Evolutionary conservation across 2,888 invertebrate genomes (phyloP), one percentile per base, ranked within the genome.

Genomic region (Drosophila leonis): DNA sequence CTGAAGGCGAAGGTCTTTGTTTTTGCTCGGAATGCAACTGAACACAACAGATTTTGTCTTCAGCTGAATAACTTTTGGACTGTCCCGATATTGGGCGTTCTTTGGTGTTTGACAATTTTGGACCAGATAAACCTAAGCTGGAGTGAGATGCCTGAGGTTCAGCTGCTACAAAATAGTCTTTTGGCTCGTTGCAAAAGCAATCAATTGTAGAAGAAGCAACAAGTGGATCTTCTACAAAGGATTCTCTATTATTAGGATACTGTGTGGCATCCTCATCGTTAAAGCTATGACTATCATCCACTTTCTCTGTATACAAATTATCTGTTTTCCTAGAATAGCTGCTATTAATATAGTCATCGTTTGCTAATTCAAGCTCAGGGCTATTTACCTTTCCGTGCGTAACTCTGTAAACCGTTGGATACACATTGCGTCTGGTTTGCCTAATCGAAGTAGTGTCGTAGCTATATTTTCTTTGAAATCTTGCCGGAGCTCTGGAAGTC

Each of bases 321-420:
- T 15, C 18, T 20, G 0, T 10, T 7, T 61, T 42, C 56, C 67
- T 78, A 35, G 37, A 75, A 69, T n/a, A 42, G 20, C 33, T 5
- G 48, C 27, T 27, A 52, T 62, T 64, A 57, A 1, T 29, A 20
- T 18, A n/a, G 27, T 6, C 56, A 59, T 37, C 12, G 20, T 13
- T 33, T n/a, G 15, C 27, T 31, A 10, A 48, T n/a, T 66, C 56
- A 61, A 37, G 37, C 4, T 65, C 29, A 42, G 15, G 6, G 24
- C 20, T 54, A 69, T 66, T 77, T 66, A 71, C 70, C 77, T 72
- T 83, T n/a, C 46, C 18, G 8, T 37, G 18, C 29, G 4, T 27
- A 8, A 1, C 31, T 33, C 69, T 67, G 18, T 73, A 83, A 13
- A 69, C 60, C 3, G 82, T 82, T 2, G 82, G 82, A 57, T 82